A percentile compares a stretch with the other conserved stretches of the same genome.
These are phyloP conservation scores for Diarsia mendica DNA, from an alignment of 2,888 invertebrate species.

Conservation along the genomic window DNA sequence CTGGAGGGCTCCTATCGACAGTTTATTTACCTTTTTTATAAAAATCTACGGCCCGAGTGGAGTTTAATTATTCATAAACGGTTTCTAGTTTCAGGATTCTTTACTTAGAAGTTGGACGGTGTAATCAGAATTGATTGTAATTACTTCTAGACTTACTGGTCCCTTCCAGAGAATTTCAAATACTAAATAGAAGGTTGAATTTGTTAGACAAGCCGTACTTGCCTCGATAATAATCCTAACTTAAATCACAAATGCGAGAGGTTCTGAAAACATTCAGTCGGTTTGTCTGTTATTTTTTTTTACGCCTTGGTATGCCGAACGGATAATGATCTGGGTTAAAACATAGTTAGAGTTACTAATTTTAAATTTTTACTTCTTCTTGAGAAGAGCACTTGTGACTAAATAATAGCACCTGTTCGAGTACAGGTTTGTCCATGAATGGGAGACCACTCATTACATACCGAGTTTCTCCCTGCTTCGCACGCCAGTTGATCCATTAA, in stretches of 20 bases:
- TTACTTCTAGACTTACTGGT: conserved; percentile 7
- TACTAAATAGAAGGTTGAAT: background rate
- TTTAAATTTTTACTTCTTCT: background rate
- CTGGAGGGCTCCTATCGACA: conserved; percentile 73
- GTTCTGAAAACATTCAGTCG: background rate
- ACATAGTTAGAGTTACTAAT: background rate
- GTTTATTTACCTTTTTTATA: conserved; percentile 81
- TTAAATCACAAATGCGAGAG: background rate
- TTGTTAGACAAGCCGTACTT: background rate
- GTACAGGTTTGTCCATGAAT: background rate
- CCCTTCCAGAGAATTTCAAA: background rate
- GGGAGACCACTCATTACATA: too few species aligned
- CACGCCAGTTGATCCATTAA: too few species aligned
- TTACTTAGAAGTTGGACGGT: conserved; percentile 13
- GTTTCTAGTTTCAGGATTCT: conserved; percentile 16
- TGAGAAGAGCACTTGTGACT: background rate
- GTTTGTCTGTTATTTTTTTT: background rate
- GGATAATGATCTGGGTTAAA: background rate
- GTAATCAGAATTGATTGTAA: conserved; percentile 23
- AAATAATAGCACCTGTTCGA: background rate
- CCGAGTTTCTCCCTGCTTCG: too few species aligned
- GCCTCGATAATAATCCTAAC: background rate
- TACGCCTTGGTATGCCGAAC: too few species aligned
- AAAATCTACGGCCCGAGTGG: conserved; percentile 44
- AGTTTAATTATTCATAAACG: conserved; percentile 61